Evolutionary conservation across 2,888 invertebrate species (phyloP), one percentile per base, ranked within the genome.

Genomic region (Odontocolon sp.): DNA sequence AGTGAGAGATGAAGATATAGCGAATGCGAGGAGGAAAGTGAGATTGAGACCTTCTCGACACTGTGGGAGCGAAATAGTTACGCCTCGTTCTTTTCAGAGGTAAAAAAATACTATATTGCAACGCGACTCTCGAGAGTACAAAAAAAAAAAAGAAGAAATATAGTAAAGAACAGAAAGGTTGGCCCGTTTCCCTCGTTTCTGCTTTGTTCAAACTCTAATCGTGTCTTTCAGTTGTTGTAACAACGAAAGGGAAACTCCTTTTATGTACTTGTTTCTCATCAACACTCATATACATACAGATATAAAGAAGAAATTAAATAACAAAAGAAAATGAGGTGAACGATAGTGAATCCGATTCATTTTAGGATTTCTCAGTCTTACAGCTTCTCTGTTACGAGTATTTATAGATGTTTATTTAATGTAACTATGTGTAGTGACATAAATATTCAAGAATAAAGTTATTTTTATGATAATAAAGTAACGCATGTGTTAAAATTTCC

Each of bases 41-140:
- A 73, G 72, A 73, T 67, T 31, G 73, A 73, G 67, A 73, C 67
- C 59, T 73, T 67, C 26, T 31, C 38, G 36, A 26, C 47, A 21
- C 38, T 69, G 59, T 69, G 59, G 38, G 68, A 67, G 31, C 56
- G 45, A 28, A 47, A 26, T 26, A 33, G 59, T 47, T 50, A 42
- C 42, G 11, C 54, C 36, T 9, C 45, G 28, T n/a, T 57, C 57
- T 45, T 57, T 67, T 56, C 57, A 56, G 14, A 26, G 67, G 31
- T 11, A 56, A 2, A 56, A 56, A 42, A 16, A 38, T 42, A 42
- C n/a, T 14, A 16, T 23, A 42, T 67, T 57, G 54, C 42, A 42
- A 28, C 33, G 21, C 45, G 40, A 67, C 56, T 23, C 33, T 16
- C 40, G 45, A 42, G 42, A 54, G 57, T 67, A 56, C 42, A 56